A percentile compares a stretch with the other conserved stretches of the same genome.
Evolutionary conservation across 2,888 invertebrate genomes (phyloP).

Genomic region (Boloria selene): DNA sequence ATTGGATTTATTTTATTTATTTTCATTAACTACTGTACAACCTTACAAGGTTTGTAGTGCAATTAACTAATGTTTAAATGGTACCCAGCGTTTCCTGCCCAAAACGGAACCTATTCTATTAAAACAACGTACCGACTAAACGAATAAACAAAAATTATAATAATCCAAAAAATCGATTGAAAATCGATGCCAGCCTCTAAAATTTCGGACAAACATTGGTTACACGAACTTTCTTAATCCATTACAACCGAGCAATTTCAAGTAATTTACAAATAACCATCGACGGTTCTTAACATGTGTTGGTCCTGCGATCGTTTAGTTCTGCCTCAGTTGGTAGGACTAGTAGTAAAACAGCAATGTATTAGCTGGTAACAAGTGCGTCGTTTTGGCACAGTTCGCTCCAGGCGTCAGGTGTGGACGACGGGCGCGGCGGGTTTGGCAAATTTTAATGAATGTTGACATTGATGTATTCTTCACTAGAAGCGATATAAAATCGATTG

Average conservation of each 20-base stretch:
- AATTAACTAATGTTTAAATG: no score
- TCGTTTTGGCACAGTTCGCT: constrained; percentile 48
- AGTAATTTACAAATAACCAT: constrained; percentile 24
- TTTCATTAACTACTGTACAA: no score
- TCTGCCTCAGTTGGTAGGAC: neutral
- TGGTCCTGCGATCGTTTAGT: constrained; percentile 24
- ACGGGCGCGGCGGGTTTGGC: constrained; percentile 56
- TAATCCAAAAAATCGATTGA: no score
- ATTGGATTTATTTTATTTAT: no score
- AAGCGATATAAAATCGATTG: constrained; percentile 40
- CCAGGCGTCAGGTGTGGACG: constrained; percentile 54
- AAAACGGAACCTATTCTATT: no score
- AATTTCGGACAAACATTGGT: neutral
- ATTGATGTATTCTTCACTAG: constrained; percentile 48
- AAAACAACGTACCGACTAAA: no score
- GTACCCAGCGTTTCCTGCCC: no score
- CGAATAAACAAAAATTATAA: no score
- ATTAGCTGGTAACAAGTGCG: constrained; percentile 43
- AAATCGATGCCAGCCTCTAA: no score
- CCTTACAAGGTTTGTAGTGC: no score
- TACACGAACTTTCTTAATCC: constrained; percentile 22
- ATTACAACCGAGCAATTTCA: constrained; percentile 24
- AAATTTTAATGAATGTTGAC: constrained; percentile 73
- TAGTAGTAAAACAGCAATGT: constrained; percentile 46
- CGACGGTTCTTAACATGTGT: neutral